phyloP scores from a whole-genome alignment of 2,797 vertebrate species.

The Lutjanus campechanus region DNA sequence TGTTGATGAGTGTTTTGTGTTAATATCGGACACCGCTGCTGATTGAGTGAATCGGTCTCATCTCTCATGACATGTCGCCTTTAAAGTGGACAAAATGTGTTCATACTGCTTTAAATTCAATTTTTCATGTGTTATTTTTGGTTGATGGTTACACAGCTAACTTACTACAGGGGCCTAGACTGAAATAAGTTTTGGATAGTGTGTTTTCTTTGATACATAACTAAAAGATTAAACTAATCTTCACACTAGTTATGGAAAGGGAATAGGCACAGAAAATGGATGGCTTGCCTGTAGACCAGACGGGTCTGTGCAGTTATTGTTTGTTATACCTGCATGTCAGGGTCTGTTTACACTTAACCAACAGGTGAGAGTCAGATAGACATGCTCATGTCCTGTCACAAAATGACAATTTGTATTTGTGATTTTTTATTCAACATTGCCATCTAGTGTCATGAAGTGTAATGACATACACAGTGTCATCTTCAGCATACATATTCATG shows the following conservation, averaged over 20 bases:
- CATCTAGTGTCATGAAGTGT: slow-evolving; percentile 56
- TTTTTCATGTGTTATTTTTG: not conserved
- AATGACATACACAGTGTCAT: slow-evolving; percentile 7
- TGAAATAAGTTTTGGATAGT: not conserved
- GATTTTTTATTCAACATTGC: slow-evolving; percentile 47
- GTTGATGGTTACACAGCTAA: not conserved
- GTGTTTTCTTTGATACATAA: too few relatives aligned
- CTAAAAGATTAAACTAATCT: not conserved
- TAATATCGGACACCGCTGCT: too few relatives aligned
- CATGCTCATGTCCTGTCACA: not conserved
- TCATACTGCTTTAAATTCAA: not conserved
- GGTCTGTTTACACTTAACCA: not conserved
- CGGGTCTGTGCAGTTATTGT: not conserved
- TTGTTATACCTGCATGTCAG: not conserved
- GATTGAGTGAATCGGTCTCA: too few relatives aligned
- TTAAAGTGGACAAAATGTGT: not conserved
- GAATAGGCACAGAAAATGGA: not conserved
- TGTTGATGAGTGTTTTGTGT: not conserved
- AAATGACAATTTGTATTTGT: not conserved
- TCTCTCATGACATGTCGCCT: too few relatives aligned
- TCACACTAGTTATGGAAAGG: not conserved
- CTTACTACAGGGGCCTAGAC: too few relatives aligned
- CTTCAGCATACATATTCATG: not conserved
- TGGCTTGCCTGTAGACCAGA: not conserved
- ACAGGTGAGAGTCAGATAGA: not conserved